Evolutionary conservation across 2,113 vertebrate species (phyloP).

Genomic region (Sinocyclocheilus anophthalmus): DNA sequence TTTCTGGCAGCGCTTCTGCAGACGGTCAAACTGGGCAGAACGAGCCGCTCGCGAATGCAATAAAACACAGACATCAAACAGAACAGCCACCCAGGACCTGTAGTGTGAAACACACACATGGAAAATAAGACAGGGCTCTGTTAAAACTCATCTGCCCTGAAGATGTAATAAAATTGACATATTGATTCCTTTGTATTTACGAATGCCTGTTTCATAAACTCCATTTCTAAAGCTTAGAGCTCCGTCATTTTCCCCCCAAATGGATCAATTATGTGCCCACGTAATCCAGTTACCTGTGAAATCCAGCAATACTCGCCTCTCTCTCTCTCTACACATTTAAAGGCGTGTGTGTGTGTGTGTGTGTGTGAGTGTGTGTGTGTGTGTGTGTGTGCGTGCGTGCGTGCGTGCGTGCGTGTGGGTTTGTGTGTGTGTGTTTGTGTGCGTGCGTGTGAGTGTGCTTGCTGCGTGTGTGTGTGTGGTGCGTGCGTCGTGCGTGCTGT

Average conservation of each 20-base stretch:
- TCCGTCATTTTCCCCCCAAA: slow-evolving; percentile 97
- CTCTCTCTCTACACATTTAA: slow-evolving; percentile 79
- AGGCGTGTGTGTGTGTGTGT: neutral
- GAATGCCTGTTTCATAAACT: slow-evolving; percentile 99
- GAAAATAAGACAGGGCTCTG: slow-evolving; percentile 82
- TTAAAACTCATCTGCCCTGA: slow-evolving; percentile 96
- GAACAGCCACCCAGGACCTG: slow-evolving; percentile 68
- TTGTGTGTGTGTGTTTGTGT: no score
- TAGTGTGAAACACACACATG: slow-evolving; percentile 44
- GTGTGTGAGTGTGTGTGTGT: no score
- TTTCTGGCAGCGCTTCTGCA: slow-evolving; percentile 60
- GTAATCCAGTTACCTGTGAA: slow-evolving; percentile 99
- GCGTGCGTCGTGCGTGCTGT: no score
- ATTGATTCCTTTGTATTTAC: slow-evolving; percentile 99
- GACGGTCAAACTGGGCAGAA: slow-evolving; percentile 16
- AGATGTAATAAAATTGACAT: slow-evolving; percentile 99
- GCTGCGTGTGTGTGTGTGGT: neutral
- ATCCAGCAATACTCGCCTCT: slow-evolving; percentile 89
- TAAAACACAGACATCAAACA: slow-evolving; percentile 62
- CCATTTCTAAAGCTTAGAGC: slow-evolving; percentile 94
- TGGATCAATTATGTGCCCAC: slow-evolving; percentile 99
- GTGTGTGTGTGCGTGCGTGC: no score
- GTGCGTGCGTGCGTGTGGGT: no score
- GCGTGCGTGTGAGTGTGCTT: no score
- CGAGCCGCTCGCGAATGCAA: slow-evolving; percentile 16